phyloP scores from a whole-genome alignment of 1,140 invertebrate genomes.

The Drosophila subobscura region DNA sequence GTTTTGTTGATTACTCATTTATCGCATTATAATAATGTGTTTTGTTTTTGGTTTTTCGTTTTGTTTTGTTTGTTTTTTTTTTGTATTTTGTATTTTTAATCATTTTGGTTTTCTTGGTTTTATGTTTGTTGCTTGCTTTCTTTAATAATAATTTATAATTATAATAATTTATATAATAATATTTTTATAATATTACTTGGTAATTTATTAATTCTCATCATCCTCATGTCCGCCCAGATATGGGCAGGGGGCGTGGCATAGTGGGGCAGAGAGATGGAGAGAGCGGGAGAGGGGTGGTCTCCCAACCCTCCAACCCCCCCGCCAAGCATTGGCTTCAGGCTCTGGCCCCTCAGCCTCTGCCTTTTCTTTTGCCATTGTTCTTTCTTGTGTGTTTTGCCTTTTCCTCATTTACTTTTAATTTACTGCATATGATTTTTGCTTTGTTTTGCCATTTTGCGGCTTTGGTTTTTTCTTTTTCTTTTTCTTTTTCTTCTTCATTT shows the following conservation, averaged over 20 bases:
- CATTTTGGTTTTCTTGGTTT: constrained; percentile 57
- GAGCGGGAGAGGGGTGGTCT: neutral
- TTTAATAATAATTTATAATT: constrained; percentile 79
- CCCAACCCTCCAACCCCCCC: neutral
- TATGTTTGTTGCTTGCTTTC: constrained; percentile 58
- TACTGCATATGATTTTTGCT: constrained; percentile 67
- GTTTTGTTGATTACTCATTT: constrained; percentile 73
- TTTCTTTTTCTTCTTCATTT: constrained; percentile 29
- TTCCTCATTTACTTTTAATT: constrained; percentile 35
- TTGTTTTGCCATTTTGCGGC: constrained; percentile 6
- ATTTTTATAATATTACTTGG: constrained; percentile 82
- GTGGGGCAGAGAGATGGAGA: neutral
- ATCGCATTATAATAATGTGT: constrained; percentile 73
- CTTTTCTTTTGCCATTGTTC: constrained; percentile 17
- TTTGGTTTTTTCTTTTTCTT: constrained; percentile 28
- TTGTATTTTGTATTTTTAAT: constrained; percentile 62
- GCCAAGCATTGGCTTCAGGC: neutral
- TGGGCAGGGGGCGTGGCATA: constrained; percentile 1
- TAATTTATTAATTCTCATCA: constrained; percentile 78
- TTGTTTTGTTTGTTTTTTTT: constrained; percentile 40
- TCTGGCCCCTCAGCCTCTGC: constrained; percentile 14
- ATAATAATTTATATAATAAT: constrained; percentile 82
- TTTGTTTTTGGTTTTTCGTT: constrained; percentile 47
- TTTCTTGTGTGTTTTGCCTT: constrained; percentile 6
- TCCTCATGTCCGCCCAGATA: constrained; percentile 8